Base-by-base conservation (phyloP, 2,113 vertebrate species). In the Zosterops lateralis region DNA sequence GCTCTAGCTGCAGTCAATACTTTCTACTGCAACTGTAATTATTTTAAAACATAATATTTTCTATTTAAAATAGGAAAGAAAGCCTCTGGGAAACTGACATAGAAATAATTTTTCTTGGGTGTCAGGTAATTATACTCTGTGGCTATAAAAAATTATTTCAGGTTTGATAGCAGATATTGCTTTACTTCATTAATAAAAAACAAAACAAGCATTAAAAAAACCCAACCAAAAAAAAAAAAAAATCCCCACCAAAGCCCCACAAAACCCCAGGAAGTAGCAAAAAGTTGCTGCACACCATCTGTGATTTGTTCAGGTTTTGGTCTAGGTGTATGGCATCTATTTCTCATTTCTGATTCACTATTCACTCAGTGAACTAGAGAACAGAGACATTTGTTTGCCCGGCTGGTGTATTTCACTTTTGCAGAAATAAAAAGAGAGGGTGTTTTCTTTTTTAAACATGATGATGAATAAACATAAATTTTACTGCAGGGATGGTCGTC, bases 181-280 rank as follows among this genome's bases (percentile, higher is more conserved):
- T 58, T 34, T 48, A 36, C 0, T 17, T 10, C 16, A 54, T 17
- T 40, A 22, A 54, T 26, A 19, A 42, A 70, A 62, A 62, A 10
- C 3, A n/a, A 71, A 36, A 19, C 1, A 50, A 62, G 14, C 2
- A 36, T 31, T 10, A 34, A 38, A n/a, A 44, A n/a, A 16, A 6
- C 13, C 20, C 56, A 34, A n/a, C 4, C 17, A 60, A 50, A 38
- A 38, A 36, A 38, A 22, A 3, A 34, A 38, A 17, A 17, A 48
- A 10, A 5, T 14, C 3, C 7, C 3, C 22, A 14, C 4, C 14
- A 9, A 38, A 53, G 19, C 1, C 1, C 10, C 10, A 16, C 7
- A 45, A 14, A 47, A 24, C 11, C 12, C 4, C 3, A 20, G 3
- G 4, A 67, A 85, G 4, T 1, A 13, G 11, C 7, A 58, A 13